Base-by-base conservation (phyloP, 2,797 vertebrate genomes). In the Chelmon rostratus region DNA sequence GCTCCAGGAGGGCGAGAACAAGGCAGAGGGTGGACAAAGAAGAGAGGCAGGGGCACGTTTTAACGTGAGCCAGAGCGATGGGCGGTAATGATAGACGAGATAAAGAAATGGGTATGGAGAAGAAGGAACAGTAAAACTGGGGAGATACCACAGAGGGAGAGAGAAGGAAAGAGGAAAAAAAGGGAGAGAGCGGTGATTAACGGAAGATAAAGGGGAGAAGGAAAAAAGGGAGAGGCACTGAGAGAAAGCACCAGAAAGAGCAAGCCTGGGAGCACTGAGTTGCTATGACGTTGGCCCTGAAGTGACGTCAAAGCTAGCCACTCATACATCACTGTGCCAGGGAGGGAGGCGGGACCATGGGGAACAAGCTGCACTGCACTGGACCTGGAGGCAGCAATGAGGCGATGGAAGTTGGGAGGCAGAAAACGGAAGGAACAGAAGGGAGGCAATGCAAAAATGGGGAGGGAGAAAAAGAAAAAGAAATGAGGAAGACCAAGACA, bases 251-350 rank as follows among this genome's bases (percentile, higher is more conserved):
- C 78, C 38, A 87, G 74, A 88, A 70, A 86, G 73, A 83, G 75
- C 73, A 53, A 91, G 88, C 75, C 80, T 84, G 86, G 61, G 83
- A 92, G 89, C 78, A 61, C 21, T 73, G 87, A 86, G 90, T 75
- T 83, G 89, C 88, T 87, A 69, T 93, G 93, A 95, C 87, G 91
- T 89, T 70, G 42, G 80, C 72, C 82, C 76, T 44, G 66, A 66
- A 78, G 78, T 95, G 93, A 95, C 93, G 92, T 95, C 94, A 93
- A 86, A 87, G 84, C 70, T 57, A 87, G 79, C 88, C 90, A 82
- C 86, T 91, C 87, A 89, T 90, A 92, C 92, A 92, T 93, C 88
- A 94, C 74, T 68, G 76, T 87, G 81, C 81, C 84, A 74, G 68
- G 57, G 78, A 86, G 68, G 58, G 58, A 65, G 86, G 88, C 61